A percentile compares a stretch with the other conserved stretches of the same genome.
These are phyloP conservation scores for Mixornis gularis DNA, from an alignment of 2,113 vertebrate species.

Conservation along the genomic window DNA sequence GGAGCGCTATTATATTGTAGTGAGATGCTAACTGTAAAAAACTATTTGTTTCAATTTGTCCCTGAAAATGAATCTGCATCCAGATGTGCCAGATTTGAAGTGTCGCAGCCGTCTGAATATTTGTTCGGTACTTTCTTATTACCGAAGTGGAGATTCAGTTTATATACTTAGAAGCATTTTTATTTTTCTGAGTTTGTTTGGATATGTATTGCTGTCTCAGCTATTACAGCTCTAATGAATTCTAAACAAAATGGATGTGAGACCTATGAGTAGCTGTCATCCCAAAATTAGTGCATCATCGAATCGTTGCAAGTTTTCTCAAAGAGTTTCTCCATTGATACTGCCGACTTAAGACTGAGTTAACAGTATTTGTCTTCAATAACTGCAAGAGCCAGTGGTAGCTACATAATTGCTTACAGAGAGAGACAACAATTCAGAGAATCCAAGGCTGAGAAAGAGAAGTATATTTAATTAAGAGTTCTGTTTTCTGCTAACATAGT, in stretches of 20 bases:
- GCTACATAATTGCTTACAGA: background rate
- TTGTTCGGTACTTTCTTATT: background rate
- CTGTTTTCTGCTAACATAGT: background rate
- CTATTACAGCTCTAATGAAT: background rate
- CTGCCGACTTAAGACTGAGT: background rate
- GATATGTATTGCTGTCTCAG: background rate
- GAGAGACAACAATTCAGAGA: background rate
- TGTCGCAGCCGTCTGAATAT: background rate
- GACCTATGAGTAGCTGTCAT: background rate
- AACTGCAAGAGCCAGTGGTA: background rate
- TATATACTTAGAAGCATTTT: background rate
- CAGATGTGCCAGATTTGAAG: background rate
- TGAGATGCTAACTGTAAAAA: background rate
- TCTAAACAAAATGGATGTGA: background rate
- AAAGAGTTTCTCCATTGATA: background rate
- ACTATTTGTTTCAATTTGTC: accelerated
- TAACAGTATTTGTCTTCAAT: background rate
- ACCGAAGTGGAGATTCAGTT: background rate
- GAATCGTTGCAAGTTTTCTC: background rate
- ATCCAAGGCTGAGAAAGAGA: background rate
- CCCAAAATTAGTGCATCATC: background rate
- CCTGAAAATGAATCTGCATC: background rate
- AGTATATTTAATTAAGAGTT: background rate
- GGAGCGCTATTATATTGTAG: background rate
- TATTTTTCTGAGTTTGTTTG: background rate